Evolutionary conservation across 2,888 invertebrate genomes (phyloP).

Genomic region (Taphrorychus bicolor): DNA sequence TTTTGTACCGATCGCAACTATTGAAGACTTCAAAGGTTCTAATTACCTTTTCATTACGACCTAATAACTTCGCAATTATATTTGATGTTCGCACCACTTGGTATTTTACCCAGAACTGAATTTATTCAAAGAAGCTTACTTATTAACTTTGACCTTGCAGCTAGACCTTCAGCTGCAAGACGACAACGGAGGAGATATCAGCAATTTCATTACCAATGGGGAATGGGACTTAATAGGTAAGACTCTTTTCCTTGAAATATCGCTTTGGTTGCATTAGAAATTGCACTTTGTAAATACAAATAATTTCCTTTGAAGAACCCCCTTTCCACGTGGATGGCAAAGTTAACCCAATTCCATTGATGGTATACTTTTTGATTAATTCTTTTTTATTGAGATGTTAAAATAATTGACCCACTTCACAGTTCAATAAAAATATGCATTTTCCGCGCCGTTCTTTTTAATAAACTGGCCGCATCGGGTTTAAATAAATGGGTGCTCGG

Average conservation of each 20-base stretch:
- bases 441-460: not conserved
- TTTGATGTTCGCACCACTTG: too few relatives aligned
- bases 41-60: not conserved
- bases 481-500: not conserved
- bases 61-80: too few relatives aligned
- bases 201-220: conserved; percentile 98
- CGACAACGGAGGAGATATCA: conserved; percentile 91
- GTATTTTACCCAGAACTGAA: too few relatives aligned
- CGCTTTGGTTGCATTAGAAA: too few relatives aligned
- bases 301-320: too few relatives aligned
- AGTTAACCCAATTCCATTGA: not conserved
- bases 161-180: conserved; percentile 96
- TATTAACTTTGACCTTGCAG: conserved; percentile 60
- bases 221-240: conserved; percentile 99
- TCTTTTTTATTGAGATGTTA: not conserved
- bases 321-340: too few relatives aligned
- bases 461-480: not conserved
- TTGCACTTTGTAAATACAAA: too few relatives aligned
- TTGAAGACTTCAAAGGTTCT: not conserved
- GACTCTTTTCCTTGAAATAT: conserved; percentile 52
- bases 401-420: not conserved
- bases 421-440: conserved; percentile 2
- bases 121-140: not conserved
- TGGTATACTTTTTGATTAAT: not conserved
- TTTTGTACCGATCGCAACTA: not conserved